Percentiles rank a stretch among this genome's conserved stretches.
phyloP scores from a whole-genome alignment of 2,113 vertebrate genomes.

The Corythaeola cristata region DNA sequence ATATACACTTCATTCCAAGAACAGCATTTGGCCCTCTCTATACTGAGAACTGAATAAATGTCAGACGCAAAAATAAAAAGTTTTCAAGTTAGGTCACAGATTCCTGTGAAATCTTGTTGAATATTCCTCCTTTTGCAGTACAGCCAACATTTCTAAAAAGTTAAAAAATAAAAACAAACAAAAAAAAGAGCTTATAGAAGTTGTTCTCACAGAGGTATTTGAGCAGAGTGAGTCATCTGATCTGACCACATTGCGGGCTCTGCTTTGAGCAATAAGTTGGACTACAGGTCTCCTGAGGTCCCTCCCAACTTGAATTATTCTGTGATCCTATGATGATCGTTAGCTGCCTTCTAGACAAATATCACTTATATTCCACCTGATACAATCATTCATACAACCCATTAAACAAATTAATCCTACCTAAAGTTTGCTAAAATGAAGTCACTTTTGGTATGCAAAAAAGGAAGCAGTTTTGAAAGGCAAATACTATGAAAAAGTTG shows the following conservation, averaged over 20 bases:
- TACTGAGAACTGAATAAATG: not conserved
- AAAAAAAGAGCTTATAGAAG: not conserved
- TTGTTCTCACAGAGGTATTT: slow-evolving; percentile 23
- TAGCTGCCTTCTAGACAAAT: slow-evolving; percentile 2
- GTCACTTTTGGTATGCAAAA: slow-evolving; percentile 32
- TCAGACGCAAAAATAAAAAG: not conserved
- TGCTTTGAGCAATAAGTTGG: not conserved
- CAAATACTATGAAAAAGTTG: not conserved
- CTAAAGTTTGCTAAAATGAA: slow-evolving; percentile 22
- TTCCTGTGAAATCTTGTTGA: not conserved
- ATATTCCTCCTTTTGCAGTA: not conserved
- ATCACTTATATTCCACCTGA: not conserved
- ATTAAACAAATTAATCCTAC: slow-evolving; percentile 40
- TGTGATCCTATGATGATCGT: not conserved
- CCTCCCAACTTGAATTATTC: not conserved
- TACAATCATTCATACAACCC: not conserved
- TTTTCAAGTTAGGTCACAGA: not conserved
- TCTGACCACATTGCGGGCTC: not conserved
- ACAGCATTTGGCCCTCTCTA: not conserved
- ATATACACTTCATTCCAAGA: not conserved
- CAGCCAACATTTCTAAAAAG: not conserved
- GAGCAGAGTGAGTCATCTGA: not conserved
- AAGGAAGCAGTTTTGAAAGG: slow-evolving; percentile 34
- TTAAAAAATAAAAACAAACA: not conserved
- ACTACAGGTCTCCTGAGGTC: not conserved